phyloP scores from a whole-genome alignment of 2,888 invertebrate species.

The Saturnia pavonia region DNA sequence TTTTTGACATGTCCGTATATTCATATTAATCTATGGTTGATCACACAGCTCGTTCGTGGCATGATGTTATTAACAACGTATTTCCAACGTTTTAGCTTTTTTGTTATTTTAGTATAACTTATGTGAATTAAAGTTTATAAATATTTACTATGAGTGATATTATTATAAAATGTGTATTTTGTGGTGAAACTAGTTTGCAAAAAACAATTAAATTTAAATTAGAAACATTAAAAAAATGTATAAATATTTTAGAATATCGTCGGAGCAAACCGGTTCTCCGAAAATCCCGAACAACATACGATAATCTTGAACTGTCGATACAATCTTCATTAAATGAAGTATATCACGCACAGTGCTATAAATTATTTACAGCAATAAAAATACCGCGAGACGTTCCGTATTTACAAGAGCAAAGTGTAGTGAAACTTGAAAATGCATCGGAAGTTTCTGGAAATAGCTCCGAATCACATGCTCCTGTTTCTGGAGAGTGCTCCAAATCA shows the following conservation, averaged over 20 bases:
- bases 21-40: too few relatives aligned
- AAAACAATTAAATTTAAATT: constrained; percentile 30
- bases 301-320: constrained; percentile 31
- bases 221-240: constrained; percentile 33
- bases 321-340: constrained; percentile 33
- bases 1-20: too few relatives aligned
- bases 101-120: too few relatives aligned
- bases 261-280: constrained; percentile 33
- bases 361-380: constrained; percentile 33
- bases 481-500: constrained; percentile 27
- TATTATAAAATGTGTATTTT: too few relatives aligned
- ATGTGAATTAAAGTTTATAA: too few relatives aligned
- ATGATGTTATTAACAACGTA: too few relatives aligned
- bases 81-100: too few relatives aligned
- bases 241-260: constrained; percentile 33
- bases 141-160: too few relatives aligned
- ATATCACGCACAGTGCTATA: constrained; percentile 36
- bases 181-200: too few relatives aligned
- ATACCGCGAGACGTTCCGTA: constrained; percentile 29
- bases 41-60: too few relatives aligned
- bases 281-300: constrained; percentile 30
- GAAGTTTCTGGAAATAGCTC: constrained; percentile 31
- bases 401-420: constrained; percentile 30
- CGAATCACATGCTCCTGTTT: constrained; percentile 27
- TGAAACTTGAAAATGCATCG: constrained; percentile 29